A percentile compares a stretch with the other conserved stretches of the same genome.
These are phyloP conservation scores for Troides aeacus DNA, from an alignment of 2,888 invertebrate genomes.

Conservation along the genomic window DNA sequence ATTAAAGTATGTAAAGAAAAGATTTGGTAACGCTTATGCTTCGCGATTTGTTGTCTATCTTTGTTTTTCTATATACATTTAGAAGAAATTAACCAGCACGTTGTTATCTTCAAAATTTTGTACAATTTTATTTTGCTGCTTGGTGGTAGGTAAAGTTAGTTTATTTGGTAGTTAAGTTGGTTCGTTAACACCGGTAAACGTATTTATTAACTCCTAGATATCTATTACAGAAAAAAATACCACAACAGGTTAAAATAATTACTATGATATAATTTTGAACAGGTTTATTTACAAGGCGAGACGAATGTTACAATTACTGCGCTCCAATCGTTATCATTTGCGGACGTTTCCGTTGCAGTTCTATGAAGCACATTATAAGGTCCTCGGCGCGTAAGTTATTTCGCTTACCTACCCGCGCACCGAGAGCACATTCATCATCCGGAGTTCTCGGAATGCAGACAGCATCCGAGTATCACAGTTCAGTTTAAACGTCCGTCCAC, in stretches of 20 bases:
- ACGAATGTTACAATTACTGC: background rate
- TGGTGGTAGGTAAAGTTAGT: too few relatives aligned
- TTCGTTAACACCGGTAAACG: too few relatives aligned
- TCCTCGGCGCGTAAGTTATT: conserved; percentile 11
- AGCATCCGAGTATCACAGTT: conserved; percentile 7
- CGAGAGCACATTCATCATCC: conserved; percentile 14
- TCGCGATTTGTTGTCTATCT: too few relatives aligned
- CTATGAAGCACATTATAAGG: conserved; percentile 18
- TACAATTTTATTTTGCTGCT: too few relatives aligned
- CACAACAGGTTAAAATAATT: background rate
- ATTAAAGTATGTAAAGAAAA: background rate
- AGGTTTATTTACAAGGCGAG: background rate
- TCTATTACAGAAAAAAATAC: background rate
- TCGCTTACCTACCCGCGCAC: conserved; percentile 1
- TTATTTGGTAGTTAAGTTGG: too few relatives aligned
- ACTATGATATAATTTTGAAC: background rate
- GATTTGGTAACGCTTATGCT: background rate
- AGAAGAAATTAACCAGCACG: too few relatives aligned
- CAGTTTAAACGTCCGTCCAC: conserved; percentile 16
- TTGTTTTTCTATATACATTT: too few relatives aligned
- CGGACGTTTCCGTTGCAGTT: conserved; percentile 15
- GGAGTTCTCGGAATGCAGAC: conserved; percentile 11
- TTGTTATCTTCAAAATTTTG: too few relatives aligned
- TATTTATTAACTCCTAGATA: background rate
- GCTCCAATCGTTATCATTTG: conserved; percentile 5